Percentiles rank a stretch among this genome's conserved stretches.
phyloP scores from a whole-genome alignment of 2,888 invertebrate species.

The Ormyrus thymus region DNA sequence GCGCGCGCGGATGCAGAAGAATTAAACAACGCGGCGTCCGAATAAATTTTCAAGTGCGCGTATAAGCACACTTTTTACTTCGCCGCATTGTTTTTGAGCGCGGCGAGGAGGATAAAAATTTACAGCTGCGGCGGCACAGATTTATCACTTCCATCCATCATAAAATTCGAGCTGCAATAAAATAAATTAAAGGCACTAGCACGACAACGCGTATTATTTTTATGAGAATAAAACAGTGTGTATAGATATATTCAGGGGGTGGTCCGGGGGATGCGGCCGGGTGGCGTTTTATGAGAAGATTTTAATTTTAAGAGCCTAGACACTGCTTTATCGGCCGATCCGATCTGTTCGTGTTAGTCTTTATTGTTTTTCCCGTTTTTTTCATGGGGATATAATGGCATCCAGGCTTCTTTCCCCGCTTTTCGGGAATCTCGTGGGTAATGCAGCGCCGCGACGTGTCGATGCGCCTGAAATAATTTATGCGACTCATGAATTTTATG shows the following conservation, averaged over 20 bases:
- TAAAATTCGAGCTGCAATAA: constrained; percentile 54
- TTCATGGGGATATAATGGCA: constrained; percentile 21
- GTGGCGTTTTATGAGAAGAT: constrained; percentile 65
- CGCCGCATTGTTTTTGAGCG: constrained; percentile 24
- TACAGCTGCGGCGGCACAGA: constrained; percentile 46
- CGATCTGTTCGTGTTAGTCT: constrained; percentile 65
- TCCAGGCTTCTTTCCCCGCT: constrained; percentile 36
- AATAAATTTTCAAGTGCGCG: too few relatives aligned
- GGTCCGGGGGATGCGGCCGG: constrained; percentile 57
- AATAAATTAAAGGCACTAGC: constrained; percentile 49
- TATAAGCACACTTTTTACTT: too few relatives aligned
- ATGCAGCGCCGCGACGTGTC: constrained; percentile 14
- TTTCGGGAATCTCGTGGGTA: constrained; percentile 41
- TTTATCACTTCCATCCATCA: constrained; percentile 57
- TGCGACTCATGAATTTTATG: constrained; percentile 55
- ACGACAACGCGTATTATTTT: constrained; percentile 50
- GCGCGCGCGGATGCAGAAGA: not conserved
- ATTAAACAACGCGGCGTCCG: not conserved
- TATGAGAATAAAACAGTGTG: constrained; percentile 43
- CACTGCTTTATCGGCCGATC: constrained; percentile 72
- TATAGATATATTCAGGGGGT: constrained; percentile 12
- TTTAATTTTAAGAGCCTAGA: constrained; percentile 72
- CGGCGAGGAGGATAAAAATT: constrained; percentile 50
- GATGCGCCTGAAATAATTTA: constrained; percentile 51
- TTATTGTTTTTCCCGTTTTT: constrained; percentile 62